Conservation (phyloP, 2,888 invertebrate species). For the Cantharis lateralis region DNA sequence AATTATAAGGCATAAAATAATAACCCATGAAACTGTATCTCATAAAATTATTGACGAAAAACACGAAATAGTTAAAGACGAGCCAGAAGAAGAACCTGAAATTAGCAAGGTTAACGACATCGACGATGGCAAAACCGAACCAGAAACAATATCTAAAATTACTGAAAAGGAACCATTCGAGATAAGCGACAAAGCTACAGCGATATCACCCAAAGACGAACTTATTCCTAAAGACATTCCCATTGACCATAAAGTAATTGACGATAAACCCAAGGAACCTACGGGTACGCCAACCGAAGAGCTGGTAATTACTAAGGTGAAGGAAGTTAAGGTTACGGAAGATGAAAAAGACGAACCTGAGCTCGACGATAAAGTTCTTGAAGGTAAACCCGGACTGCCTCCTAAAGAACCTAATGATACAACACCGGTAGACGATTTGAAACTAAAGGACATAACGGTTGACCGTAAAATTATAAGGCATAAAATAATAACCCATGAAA, state of each 20-base stretch:
- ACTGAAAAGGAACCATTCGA: not conserved
- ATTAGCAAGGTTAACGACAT: not conserved
- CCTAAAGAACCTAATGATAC: not conserved
- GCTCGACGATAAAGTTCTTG: not conserved
- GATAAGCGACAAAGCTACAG: not conserved
- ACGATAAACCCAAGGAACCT: not conserved
- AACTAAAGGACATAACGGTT: not conserved
- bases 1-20: too few species aligned
- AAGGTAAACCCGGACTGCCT: not conserved
- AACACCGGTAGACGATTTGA: not conserved
- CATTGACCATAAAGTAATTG: not conserved
- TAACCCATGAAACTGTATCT: too few species aligned
- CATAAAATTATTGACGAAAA: too few species aligned
- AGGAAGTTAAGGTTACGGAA: not conserved
- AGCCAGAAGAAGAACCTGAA: not conserved
- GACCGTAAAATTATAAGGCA: too few species aligned
- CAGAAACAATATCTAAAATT: not conserved
- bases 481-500: too few species aligned
- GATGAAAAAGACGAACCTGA: not conserved
- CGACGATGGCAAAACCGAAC: not conserved
- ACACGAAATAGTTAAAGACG: too few species aligned
- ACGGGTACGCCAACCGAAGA: not conserved
- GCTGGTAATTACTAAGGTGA: not conserved
- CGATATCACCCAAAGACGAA: constrained; percentile 6
- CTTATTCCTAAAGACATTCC: not conserved